Conservation (phyloP, 2,888 invertebrate genomes). For the Sipunculus nudus region DNA sequence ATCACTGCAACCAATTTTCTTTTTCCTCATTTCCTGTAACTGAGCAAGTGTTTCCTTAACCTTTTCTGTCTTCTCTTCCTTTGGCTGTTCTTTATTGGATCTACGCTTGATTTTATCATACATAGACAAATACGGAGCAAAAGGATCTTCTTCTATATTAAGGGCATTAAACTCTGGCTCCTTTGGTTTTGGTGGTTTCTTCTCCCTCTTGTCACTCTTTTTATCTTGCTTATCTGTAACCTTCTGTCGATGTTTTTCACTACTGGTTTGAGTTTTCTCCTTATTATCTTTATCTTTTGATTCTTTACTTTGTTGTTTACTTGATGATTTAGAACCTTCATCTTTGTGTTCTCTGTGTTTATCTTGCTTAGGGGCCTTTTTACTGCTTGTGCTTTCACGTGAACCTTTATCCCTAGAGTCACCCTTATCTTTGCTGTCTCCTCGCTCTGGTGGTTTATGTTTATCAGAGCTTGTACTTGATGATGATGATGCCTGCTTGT, state of each 20-base stretch:
- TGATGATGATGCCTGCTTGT: neutral
- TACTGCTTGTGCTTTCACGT: neutral
- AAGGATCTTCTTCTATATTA: neutral
- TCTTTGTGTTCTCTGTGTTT: conserved; percentile 7
- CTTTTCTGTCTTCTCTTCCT: conserved; percentile 6
- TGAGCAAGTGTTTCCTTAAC: neutral
- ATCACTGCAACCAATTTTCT: neutral
- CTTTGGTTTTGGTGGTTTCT: neutral
- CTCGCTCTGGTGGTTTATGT: conserved; percentile 4
- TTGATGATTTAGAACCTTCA: no score
- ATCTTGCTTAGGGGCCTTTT: conserved; percentile 2
- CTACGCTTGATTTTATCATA: conserved; percentile 79
- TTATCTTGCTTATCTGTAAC: conserved; percentile 6
- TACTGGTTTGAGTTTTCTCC: conserved; percentile 3
- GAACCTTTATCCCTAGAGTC: no score
- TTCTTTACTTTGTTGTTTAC: conserved; percentile 1
- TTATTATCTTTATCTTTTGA: neutral
- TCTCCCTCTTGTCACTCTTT: conserved; percentile 3
- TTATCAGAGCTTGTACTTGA: conserved; percentile 4
- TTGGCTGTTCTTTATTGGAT: conserved; percentile 39
- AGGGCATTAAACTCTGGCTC: neutral
- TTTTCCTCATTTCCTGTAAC: neutral
- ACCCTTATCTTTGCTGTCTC: conserved; percentile 9
- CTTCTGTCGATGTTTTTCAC: neutral
- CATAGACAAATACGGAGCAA: conserved; percentile 86